Evolutionary conservation across 2,888 invertebrate genomes (phyloP), one percentile per base, ranked within the genome.

Genomic region (Chrysolina oricalcia): DNA sequence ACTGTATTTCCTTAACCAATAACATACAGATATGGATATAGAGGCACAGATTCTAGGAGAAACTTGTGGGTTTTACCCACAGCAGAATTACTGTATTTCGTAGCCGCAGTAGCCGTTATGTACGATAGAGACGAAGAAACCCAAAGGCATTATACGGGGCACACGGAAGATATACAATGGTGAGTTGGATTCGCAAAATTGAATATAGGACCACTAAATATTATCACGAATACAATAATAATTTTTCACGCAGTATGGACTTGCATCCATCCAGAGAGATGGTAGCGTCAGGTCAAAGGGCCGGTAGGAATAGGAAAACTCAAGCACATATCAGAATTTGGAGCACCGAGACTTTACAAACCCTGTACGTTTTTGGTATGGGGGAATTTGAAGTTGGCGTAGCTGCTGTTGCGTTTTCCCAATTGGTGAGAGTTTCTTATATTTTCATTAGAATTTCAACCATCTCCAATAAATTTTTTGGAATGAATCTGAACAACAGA

Each of bases 91-190:
- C 90, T 97, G 53, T 98, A 97, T 88, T 96, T 94, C 86, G 97
- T 97, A n/a, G 97, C 97, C 0, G 95, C 97, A 0, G 95, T 97
- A 0, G 97, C 96, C 0, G 93, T 98, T 40, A 92, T 98, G 89
- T 95, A 94, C 86, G 96, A 97, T 87, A 91, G 95, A 64, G 95
- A 95, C 78, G 95, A 95, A 87, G 96, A 97, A 85, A 91, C 94
- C 0, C 98, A 98, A 89, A 90, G 97, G 78, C 97, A 97, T 87
- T 98, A 98, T 85, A 93, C 91, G 13, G 97, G 96, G 8, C 98
- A 98, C 86, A 97, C 96, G 0, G 97, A 97, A 88, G 97, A 98
- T 83, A 96, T 98, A 82, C 96, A 96, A 88, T 97, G 96, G 97
- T 97, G 87, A 88, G 86, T 69, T 66, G n/a, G 35, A 35, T 6